Base-by-base conservation (phyloP, 2,113 vertebrate species). In the Tragelaphus buxtoni region DNA sequence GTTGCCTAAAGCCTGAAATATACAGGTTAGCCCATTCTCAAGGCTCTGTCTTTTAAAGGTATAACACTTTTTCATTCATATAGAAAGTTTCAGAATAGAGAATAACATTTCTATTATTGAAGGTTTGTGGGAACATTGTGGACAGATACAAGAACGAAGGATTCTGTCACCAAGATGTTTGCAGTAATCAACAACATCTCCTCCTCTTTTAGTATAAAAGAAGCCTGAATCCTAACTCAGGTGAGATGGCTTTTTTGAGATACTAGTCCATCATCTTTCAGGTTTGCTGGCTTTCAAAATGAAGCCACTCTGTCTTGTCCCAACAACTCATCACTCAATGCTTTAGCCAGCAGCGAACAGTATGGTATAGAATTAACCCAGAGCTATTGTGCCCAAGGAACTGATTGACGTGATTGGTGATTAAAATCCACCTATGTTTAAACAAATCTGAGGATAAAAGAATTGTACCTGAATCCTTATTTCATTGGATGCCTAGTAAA, bases 391-490 rank as follows among this genome's bases (percentile, higher is more conserved):
- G 39, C 30, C n/a, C 42, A 20, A 53, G 35, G 32, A 94, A 76
- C 8, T n/a, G 22, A 87, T 26, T 16, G 9, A 94, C 60, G 20
- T 51, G 45, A 76, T 39, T 58, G 72, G 3, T 26, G 60, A 81
- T 81, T 76, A 90, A 96, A 94, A 87, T 90, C 9, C 2, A 88
- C 22, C 9, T 90, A 81, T 63, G 16, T 94, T 93, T 84, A 97
- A 88, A 81, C 14, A 85, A 74, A 3, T 11, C 11, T 24, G 32
- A 93, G 5, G 22, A 39, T 14, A 80, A 80, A 83, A 80, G 1
- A 84, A 13, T 80, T 84, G 91, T 72, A 47, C 32, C 51, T 89
- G n/a, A 22, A 22, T 80, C 42, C 14, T 72, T 61, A 61, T 85
- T 88, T 97, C 53, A 60, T 7, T 53, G 39, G 61, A 56, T 74